Conservation (phyloP, 2,888 invertebrate species). For the Colostygia pectinataria region DNA sequence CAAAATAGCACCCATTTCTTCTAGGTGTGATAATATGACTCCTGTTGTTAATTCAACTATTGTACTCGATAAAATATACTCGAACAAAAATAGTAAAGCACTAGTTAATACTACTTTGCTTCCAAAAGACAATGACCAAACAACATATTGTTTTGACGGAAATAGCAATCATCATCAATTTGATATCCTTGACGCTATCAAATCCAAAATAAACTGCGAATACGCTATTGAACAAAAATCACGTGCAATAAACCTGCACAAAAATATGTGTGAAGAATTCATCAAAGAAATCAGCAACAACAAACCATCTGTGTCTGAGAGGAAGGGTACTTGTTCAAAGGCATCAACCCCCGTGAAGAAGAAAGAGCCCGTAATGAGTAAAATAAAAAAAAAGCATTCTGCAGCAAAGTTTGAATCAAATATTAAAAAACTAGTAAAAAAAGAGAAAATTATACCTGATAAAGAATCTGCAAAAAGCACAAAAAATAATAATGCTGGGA, state of each 20-base stretch:
- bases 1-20: neutral
- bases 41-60: neutral
- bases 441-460: neutral
- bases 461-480: slow-evolving; percentile 1
- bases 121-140: neutral
- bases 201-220: slow-evolving; percentile 14
- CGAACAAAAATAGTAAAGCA: neutral
- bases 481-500: slow-evolving; percentile 1
- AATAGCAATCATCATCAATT: neutral
- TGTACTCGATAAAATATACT: slow-evolving; percentile 8
- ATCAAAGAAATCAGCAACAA: slow-evolving; percentile 23
- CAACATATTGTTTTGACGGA: slow-evolving; percentile 1
- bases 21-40: neutral
- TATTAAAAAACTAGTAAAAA: neutral
- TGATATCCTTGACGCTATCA: slow-evolving; percentile 16
- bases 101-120: slow-evolving; percentile 9
- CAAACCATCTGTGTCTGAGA: slow-evolving; percentile 1
- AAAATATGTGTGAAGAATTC: slow-evolving; percentile 22
- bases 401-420: neutral
- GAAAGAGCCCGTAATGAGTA: neutral
- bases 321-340: neutral
- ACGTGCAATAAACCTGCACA: slow-evolving; percentile 12
- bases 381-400: neutral
- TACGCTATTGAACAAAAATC: slow-evolving; percentile 1
- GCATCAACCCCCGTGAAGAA: slow-evolving; percentile 2